Evolutionary conservation across 1,140 invertebrate genomes (phyloP), one percentile per base, ranked within the genome.

Genomic region (Caenorhabditis briggsae): DNA sequence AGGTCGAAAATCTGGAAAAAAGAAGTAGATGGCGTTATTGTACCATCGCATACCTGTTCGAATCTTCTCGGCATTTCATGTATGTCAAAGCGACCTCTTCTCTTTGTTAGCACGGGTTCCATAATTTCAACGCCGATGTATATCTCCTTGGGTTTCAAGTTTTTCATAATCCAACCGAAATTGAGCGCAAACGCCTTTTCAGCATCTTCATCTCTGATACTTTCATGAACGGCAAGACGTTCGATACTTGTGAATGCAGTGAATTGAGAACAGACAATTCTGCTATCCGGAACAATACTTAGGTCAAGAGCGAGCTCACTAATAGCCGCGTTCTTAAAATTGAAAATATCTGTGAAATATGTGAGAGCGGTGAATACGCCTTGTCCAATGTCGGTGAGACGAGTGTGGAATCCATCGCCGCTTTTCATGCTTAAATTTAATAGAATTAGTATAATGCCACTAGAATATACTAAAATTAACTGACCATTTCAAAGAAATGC

Each of bases 191-290:
- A 70, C 8, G 18, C 46, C 41, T 7, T 5, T 2, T 5, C n/a
- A 0, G 20, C 23, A 5, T 7, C 23, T n/a, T 46, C 41, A 46
- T 25, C 18, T 6, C 6, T 5, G 18, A 46, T 9, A 18, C 7
- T 70, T 70, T 70, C 41, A 70, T 25, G 18, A 70, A 70, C 46
- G 14, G 65, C 11, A n/a, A 70, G n/a, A 14, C 65, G 33, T n/a
- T 70, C 65, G 65, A 70, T 20, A 18, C 9, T 70, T 48, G 43
- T 70, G 16, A 70, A 70, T 20, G 5, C n/a, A 8, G 14, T 46
- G 41, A n/a, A 70, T 46, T 70, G 33, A n/a, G 20, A 11, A 48
- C 33, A 70, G 1, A 70, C 18, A 5, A 18, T 25, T 70, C 65
- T 43, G 41, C 11, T 16, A 46, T 70, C 65, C 18, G 20, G 41